Evolutionary conservation across 1,140 invertebrate species (phyloP).

Genomic region (Zelostemma sp.): DNA sequence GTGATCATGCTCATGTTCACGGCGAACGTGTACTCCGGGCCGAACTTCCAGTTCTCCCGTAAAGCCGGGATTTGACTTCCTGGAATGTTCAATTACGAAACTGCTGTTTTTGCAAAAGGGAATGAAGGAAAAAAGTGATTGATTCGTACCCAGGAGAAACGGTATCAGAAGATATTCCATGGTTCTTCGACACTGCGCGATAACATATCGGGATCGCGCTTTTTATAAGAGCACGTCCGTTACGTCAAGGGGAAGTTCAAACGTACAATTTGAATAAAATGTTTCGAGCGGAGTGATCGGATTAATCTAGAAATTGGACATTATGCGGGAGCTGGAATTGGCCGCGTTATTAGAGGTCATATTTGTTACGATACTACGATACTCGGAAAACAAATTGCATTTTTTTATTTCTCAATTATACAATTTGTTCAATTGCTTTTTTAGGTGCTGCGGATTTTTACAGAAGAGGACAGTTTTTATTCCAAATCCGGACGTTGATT

Average conservation of each 20-base stretch:
- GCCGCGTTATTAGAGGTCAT: constrained; percentile 30
- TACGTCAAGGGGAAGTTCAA: constrained; percentile 32
- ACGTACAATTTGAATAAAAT: constrained; percentile 42
- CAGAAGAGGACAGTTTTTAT: too few relatives aligned
- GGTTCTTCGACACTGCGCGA: constrained; percentile 38
- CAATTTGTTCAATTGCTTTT: too few relatives aligned
- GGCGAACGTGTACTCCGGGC: constrained; percentile 53
- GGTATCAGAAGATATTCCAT: constrained; percentile 45
- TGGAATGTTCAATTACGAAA: constrained; percentile 14
- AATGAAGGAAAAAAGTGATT: not conserved
- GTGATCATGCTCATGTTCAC: constrained; percentile 43
- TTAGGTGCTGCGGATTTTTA: too few relatives aligned
- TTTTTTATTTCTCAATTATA: not conserved
- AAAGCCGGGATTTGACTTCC: constrained; percentile 26
- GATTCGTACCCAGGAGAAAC: constrained; percentile 35
- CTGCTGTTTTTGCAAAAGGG: not conserved
- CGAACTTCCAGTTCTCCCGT: constrained; percentile 49
- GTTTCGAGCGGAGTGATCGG: constrained; percentile 28
- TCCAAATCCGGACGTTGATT: too few relatives aligned
- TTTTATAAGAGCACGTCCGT: constrained; percentile 33
- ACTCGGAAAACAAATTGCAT: not conserved
- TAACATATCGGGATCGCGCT: constrained; percentile 21
- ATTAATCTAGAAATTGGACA: constrained; percentile 36
- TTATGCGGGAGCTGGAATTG: constrained; percentile 27
- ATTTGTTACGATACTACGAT: constrained; percentile 26